These are phyloP conservation scores for Acanthornis magna DNA, from an alignment of 2,797 vertebrate genomes.

Conservation along the genomic window DNA sequence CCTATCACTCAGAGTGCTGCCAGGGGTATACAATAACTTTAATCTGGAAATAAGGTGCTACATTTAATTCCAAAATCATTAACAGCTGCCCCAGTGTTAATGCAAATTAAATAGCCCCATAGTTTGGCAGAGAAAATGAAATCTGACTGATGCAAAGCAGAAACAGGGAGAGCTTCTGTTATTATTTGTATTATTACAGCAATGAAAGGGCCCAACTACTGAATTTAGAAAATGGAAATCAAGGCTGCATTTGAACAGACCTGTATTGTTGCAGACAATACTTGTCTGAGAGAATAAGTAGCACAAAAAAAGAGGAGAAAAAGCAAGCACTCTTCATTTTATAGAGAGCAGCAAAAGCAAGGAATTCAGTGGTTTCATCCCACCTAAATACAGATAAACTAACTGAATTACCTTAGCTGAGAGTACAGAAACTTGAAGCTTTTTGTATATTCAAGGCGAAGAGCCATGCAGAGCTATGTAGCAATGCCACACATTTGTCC, in stretches of 20 bases:
- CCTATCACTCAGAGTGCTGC: not conserved
- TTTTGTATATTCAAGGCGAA: not conserved
- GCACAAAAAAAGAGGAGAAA: not conserved
- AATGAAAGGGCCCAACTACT: not conserved
- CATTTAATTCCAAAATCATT: conserved; percentile 3
- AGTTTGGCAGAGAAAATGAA: not conserved
- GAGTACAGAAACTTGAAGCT: not conserved
- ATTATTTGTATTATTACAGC: not conserved
- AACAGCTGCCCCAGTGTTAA: not conserved
- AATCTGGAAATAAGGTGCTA: not conserved
- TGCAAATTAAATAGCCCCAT: not conserved
- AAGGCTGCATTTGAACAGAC: not conserved
- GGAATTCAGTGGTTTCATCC: not conserved
- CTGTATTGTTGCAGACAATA: not conserved
- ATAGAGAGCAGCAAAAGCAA: not conserved
- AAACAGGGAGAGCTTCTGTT: not conserved
- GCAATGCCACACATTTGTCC: not conserved
- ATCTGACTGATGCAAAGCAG: not conserved
- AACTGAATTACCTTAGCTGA: not conserved
- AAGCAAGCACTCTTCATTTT: not conserved
- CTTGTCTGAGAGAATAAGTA: not conserved
- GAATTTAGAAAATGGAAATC: not conserved
- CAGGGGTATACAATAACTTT: not conserved
- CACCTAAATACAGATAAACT: not conserved
- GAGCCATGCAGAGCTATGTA: not conserved